phyloP scores from a whole-genome alignment of 2,888 invertebrate species.

The Ormia ochracea region DNA sequence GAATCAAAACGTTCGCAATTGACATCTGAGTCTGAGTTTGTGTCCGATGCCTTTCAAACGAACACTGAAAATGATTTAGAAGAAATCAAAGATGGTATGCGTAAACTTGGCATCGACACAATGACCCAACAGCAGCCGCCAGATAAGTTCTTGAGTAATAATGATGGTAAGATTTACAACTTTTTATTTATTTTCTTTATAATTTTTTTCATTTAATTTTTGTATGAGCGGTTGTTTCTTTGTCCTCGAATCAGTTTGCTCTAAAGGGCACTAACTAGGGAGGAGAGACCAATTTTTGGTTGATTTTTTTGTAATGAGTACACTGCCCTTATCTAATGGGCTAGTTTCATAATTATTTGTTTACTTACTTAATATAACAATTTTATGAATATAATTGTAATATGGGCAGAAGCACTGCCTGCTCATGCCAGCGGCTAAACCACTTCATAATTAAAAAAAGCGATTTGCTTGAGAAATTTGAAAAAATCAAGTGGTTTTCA shows the following conservation, averaged over 20 bases:
- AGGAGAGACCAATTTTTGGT: too few relatives aligned
- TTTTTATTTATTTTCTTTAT: conserved; percentile 56
- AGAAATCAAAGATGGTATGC: conserved; percentile 86
- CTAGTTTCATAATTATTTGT: too few relatives aligned
- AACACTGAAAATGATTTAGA: conserved; percentile 82
- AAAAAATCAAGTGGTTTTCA: too few relatives aligned
- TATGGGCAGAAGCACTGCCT: too few relatives aligned
- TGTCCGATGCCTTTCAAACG: conserved; percentile 84
- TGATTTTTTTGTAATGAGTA: too few relatives aligned
- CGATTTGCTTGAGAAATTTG: too few relatives aligned
- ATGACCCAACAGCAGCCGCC: conserved; percentile 77
- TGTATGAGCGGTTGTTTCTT: not conserved
- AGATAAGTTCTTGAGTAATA: conserved; percentile 71
- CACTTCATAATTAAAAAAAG: too few relatives aligned
- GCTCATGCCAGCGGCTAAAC: too few relatives aligned
- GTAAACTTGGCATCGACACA: conserved; percentile 82
- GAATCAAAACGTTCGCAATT: conserved; percentile 63
- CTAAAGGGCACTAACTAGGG: not conserved
- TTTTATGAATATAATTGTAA: too few relatives aligned
- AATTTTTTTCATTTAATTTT: conserved; percentile 30
- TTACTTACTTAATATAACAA: too few relatives aligned
- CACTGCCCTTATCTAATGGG: too few relatives aligned
- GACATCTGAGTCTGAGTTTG: conserved; percentile 82
- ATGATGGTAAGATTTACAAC: conserved; percentile 76
- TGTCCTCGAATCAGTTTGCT: not conserved